phyloP scores from a whole-genome alignment of 2,888 invertebrate species.

The Blastobasis lacticolella region DNA sequence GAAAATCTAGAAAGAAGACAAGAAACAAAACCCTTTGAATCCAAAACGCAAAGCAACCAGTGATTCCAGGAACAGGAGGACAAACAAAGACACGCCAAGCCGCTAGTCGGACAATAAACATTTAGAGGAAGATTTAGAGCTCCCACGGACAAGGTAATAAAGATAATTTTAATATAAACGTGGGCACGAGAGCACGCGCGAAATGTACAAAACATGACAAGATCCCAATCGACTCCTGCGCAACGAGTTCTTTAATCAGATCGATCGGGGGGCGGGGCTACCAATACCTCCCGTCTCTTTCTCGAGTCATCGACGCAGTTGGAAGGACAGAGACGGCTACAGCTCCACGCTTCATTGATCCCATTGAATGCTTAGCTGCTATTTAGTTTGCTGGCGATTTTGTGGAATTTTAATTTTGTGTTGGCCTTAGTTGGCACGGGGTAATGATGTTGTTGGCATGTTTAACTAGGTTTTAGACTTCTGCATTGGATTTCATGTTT shows the following conservation, averaged over 20 bases:
- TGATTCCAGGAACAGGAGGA: not conserved
- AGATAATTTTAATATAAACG: slow-evolving; percentile 62
- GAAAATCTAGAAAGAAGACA: too few species aligned
- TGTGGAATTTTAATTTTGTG: not conserved
- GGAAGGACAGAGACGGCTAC: slow-evolving; percentile 34
- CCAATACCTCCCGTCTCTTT: slow-evolving; percentile 22
- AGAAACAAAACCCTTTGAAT: too few species aligned
- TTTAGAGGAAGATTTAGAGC: slow-evolving; percentile 21
- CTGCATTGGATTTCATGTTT: not conserved
- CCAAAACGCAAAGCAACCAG: too few species aligned
- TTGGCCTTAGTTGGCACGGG: not conserved
- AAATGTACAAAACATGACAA: slow-evolving; percentile 42
- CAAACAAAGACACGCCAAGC: too few species aligned
- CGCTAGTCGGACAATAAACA: not conserved
- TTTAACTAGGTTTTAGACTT: not conserved
- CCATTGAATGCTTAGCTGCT: slow-evolving; percentile 30
- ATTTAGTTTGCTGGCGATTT: slow-evolving; percentile 23
- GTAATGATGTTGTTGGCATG: not conserved
- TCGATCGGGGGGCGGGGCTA: slow-evolving; percentile 61
- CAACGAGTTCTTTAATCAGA: slow-evolving; percentile 59
- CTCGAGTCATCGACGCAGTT: slow-evolving; percentile 16
- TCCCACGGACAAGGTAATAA: slow-evolving; percentile 60
- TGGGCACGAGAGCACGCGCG: slow-evolving; percentile 36
- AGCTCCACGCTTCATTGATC: slow-evolving; percentile 49
- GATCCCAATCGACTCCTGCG: slow-evolving; percentile 53